Percentiles rank a stretch among this genome's conserved stretches.
These are phyloP conservation scores for Phenganax stokvisi DNA, from an alignment of 92 coral and sea anemone genomes.

Conservation along the genomic window DNA sequence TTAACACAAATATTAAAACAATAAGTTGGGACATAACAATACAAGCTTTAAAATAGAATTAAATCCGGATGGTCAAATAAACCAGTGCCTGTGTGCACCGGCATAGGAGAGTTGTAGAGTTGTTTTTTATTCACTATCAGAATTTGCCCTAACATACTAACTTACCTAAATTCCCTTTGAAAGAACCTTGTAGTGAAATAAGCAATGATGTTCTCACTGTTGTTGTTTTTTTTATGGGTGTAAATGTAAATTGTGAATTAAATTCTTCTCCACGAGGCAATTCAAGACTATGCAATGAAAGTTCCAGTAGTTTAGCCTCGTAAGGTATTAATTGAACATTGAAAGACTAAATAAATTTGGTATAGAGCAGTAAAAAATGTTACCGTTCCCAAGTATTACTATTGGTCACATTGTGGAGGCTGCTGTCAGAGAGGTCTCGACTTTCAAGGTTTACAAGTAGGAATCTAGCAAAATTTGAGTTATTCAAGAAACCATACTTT, in stretches of 20 bases:
- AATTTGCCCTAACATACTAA: no score
- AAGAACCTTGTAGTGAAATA: not conserved
- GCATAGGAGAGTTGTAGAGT: no score
- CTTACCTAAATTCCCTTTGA: not conserved
- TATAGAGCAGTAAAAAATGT: not conserved
- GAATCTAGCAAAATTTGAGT: constrained; percentile 1
- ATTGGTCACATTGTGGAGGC: not conserved
- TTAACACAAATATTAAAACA: not conserved
- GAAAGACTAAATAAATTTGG: no score
- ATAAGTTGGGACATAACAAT: not conserved
- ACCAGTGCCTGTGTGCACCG: no score
- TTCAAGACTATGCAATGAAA: constrained; percentile 2
- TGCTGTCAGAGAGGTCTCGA: no score
- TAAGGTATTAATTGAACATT: not conserved
- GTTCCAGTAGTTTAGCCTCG: not conserved
- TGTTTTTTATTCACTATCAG: no score
- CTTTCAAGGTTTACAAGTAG: not conserved
- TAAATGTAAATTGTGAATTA: not conserved
- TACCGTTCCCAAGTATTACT: not conserved
- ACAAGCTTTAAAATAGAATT: not conserved
- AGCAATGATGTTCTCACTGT: constrained; percentile 6
- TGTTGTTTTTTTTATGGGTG: not conserved
- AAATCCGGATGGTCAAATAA: not conserved
- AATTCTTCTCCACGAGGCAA: constrained; percentile 1
- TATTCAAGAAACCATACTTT: not conserved